Base-by-base conservation (phyloP, 2,113 vertebrate species). In the Propithecus coquereli region DNA sequence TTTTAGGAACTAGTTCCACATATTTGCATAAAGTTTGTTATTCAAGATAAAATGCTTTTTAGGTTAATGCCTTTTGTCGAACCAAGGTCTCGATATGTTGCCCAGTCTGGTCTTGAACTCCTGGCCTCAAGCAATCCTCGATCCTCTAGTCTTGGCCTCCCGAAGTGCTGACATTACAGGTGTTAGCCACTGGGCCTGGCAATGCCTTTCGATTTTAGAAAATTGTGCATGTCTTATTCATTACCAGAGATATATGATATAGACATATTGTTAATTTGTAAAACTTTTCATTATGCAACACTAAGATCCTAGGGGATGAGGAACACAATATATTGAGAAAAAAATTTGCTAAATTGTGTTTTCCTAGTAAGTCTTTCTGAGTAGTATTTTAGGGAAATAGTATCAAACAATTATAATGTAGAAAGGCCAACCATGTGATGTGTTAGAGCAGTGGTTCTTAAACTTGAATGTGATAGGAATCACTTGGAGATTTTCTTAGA, bases 141-240 rank as follows among this genome's bases (percentile, higher is more conserved):
- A 30, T 63, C 27, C 61, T 63, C 59, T 27, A 27, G 59, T 63
- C 25, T 63, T 63, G 59, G 59, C 59, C 1, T 63, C 61, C 61
- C 1, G 11, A 63, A 63, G 3, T 30, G 25, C 61, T 30, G 61
- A 12, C 25, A 63, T 63, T 63, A 63, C 23, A 30, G 27, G 27
- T 30, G 23, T 30, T 10, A 30, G 25, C 25, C 61, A 30, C 27
- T 63, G 11, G 3, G 25, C 25, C 61, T 63, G 61, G 61, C 27
- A 87, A 81, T 89, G 89, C 85, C 94, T 94, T 94, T 93, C 89
- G 95, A 85, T 13, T 85, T 43, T 84, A 94, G 87, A 94, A 87
- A 94, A 84, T 65, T n/a, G 66, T 1, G 91, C 45, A 73, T 37
- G 91, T 96, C 71, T 94, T 91, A 81, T 83, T 47, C 43, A 84